phyloP scores from a whole-genome alignment of 1,140 invertebrate species.

The Apocrypta bakeri region DNA sequence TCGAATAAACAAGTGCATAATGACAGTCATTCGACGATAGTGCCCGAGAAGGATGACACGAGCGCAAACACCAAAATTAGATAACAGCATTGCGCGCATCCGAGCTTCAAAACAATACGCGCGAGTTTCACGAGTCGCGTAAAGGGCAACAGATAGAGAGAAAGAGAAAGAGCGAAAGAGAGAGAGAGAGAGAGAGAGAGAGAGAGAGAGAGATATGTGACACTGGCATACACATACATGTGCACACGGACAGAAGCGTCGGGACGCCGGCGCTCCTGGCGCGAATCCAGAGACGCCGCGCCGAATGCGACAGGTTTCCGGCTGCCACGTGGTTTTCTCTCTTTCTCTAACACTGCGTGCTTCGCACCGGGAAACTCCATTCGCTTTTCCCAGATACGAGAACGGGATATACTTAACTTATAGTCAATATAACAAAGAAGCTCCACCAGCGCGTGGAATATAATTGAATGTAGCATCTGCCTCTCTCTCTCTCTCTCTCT shows the following conservation, averaged over 20 bases:
- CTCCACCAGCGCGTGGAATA: no score
- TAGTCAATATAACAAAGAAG: no score
- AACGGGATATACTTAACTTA: background rate
- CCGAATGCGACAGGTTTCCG: constrained; percentile 44
- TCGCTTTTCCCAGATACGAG: background rate
- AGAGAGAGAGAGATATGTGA: background rate
- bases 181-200: no score
- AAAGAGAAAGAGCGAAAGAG: no score
- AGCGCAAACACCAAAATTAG: no score
- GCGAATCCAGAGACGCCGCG: constrained; percentile 17
- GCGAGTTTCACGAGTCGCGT: background rate
- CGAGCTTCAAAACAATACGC: background rate
- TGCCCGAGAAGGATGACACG: no score
- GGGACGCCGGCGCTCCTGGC: constrained; percentile 32
- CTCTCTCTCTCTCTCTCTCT: no score
- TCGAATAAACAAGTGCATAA: no score
- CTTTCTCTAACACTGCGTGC: no score
- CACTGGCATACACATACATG: background rate
- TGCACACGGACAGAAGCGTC: background rate
- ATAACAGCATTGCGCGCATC: background rate
- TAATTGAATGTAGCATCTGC: background rate
- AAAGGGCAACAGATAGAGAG: background rate
- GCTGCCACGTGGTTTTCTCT: constrained; percentile 37
- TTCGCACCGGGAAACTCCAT: background rate
- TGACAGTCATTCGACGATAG: no score